Base-by-base conservation (phyloP, 2,888 invertebrate genomes). In the Calameuta pallipes region DNA sequence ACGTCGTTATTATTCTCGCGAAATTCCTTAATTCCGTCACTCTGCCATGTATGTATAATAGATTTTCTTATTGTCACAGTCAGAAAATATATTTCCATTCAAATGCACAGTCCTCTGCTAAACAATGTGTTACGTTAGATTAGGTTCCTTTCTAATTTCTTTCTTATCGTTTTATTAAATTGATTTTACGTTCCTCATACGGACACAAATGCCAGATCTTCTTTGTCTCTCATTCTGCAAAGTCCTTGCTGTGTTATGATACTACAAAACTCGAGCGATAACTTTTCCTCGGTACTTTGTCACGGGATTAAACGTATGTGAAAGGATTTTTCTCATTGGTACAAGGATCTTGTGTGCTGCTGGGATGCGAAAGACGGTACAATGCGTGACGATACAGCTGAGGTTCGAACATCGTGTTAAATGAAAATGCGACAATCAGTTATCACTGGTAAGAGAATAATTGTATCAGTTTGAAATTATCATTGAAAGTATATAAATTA, bases 321-420 rank as follows among this genome's bases (percentile, higher is more conserved):
- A 23, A 56, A 9, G 41, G 41, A 23, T 79, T 77, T 77, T 75
- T 75, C 35, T 79, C 70, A 37, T 68, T 56, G 77, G 73, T 76
- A 76, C 80, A 82, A 81, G 80, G 80, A 76, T 80, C 74, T 56
- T 76, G 77, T 76, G 79, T 73, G 76, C 76, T 76, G 81, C 68
- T 77, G 41, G 71, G 31, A 13, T 76, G 6, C 23, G 35, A 68
- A 4, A 76, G 33, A 9, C 9, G 56, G 0, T 56, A 23, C 56
- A 23, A 56, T 23, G 1, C 41, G 4, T 41, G 4, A 41, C 4
- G 41, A 41, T 41, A 1, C 13, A 41, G 13, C 15, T 4, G 15
- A 15, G 4, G 15, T 41, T 15, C 41, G 41, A 15, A 6, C 15
- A 41, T 41, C 41, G 4, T 4, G 56, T 23, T 1, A 0, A 56